Evolutionary conservation across 2,888 invertebrate genomes (phyloP).

Genomic region (Hyalella azteca): DNA sequence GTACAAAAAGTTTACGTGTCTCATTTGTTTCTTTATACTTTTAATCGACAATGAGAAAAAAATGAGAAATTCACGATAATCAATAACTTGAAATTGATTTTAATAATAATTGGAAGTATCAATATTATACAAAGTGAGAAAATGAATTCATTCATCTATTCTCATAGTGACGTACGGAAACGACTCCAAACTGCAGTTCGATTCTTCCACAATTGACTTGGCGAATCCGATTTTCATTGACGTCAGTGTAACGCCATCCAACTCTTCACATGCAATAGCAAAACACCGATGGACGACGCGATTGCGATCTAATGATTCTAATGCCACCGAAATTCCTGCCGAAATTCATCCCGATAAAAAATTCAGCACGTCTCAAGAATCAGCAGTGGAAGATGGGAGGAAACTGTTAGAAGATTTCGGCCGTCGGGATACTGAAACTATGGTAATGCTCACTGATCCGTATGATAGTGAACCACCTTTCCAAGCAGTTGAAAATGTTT

Average conservation of each 20-base stretch:
- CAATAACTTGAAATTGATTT: no score
- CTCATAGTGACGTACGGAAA: slow-evolving; percentile 21
- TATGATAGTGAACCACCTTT: not conserved
- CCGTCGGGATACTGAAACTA: not conserved
- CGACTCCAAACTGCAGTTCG: not conserved
- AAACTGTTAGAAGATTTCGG: not conserved
- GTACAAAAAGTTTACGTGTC: no score
- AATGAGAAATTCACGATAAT: no score
- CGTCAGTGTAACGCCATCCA: not conserved
- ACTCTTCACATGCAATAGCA: not conserved
- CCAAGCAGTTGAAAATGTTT: not conserved
- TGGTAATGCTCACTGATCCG: not conserved
- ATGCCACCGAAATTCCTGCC: not conserved
- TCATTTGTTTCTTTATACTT: no score
- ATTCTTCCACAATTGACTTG: slow-evolving; percentile 35
- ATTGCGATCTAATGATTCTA: not conserved
- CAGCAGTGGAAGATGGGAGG: not conserved
- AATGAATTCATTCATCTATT: not conserved
- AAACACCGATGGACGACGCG: not conserved
- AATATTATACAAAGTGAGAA: no score
- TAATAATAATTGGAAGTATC: no score
- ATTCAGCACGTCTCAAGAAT: not conserved
- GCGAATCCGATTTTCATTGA: slow-evolving; percentile 38
- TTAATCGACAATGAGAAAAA: no score
- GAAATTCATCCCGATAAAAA: not conserved